Conservation (phyloP, 2,797 vertebrate species). For the Microcaecilia unicolor region DNA sequence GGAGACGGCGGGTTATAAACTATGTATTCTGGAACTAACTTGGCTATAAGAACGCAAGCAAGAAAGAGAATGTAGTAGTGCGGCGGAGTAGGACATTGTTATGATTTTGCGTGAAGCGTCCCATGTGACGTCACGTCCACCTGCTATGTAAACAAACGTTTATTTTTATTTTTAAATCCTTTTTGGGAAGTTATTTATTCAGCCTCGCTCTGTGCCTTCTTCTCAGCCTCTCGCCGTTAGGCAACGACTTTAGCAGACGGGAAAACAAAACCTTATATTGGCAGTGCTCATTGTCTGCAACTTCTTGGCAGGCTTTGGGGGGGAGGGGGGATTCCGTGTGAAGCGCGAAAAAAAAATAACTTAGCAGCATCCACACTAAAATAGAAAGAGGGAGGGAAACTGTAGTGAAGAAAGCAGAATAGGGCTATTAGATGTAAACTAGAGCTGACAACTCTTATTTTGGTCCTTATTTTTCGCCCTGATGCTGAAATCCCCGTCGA, state of each 20-base stretch:
- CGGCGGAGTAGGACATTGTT: conserved; percentile 50
- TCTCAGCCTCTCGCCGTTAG: conserved; percentile 20
- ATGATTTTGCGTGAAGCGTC: conserved; percentile 62
- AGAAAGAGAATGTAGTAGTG: conserved; percentile 53
- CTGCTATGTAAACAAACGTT: conserved; percentile 77
- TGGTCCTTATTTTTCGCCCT: not conserved
- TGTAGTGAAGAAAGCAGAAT: too few relatives aligned
- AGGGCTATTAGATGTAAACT: too few relatives aligned
- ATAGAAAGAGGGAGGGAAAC: too few relatives aligned
- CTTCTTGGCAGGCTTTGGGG: conserved; percentile 34
- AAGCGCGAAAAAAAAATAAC: conserved; percentile 22
- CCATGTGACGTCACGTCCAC: conserved; percentile 79
- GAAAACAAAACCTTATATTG: conserved; percentile 45
- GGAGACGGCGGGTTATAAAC: too few relatives aligned
- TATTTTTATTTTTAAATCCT: too few relatives aligned
- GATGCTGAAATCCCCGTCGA: too few relatives aligned
- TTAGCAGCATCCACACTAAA: conserved; percentile 23
- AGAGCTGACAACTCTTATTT: not conserved
- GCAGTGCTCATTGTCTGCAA: conserved; percentile 38
- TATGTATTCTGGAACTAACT: too few relatives aligned
- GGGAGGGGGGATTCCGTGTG: conserved; percentile 25
- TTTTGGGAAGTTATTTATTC: conserved; percentile 54
- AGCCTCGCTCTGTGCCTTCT: not conserved
- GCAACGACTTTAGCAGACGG: conserved; percentile 31
- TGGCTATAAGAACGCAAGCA: too few relatives aligned